Base-by-base conservation (phyloP, 2,888 invertebrate genomes). In the Spatulosminthurus flaviceps region DNA sequence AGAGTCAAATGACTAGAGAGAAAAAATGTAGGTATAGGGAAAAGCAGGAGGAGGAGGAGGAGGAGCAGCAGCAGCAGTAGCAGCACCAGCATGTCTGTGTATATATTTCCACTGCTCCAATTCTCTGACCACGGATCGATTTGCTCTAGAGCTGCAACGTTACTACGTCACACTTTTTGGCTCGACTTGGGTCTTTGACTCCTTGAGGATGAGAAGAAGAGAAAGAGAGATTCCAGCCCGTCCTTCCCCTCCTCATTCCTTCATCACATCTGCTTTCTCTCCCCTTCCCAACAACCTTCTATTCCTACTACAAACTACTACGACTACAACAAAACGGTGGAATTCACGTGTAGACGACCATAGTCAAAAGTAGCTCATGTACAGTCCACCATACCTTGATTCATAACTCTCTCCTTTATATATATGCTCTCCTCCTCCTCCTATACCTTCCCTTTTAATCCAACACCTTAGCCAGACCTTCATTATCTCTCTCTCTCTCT, bases 291-390 rank as follows among this genome's bases (percentile, higher is more conserved):
- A 28, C 34, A 24, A 4, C 26, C n/a, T n/a, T 69, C 28, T 69
- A 1, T 29, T 69, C 60, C 60, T 60, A 7, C 69, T n/a, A n/a
- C n/a, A 5, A n/a, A 28, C 24, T 13, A n/a, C 16, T 13, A 4
- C 29, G 28, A 29, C 51, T 34, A 41, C 66, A 80, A 83, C 82
- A 82, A 83, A 83, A 83, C 83, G 83, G 83, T 83, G 81, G 82
- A 83, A 82, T 83, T 81, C 29, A 80, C 34, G 9, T 34, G 34
- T 34, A n/a, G n/a, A n/a, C n/a, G n/a, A n/a, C n/a, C n/a, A n/a
- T n/a, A n/a, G n/a, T n/a, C n/a, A n/a, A n/a, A n/a, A n/a, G n/a
- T n/a, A n/a, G n/a, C n/a, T n/a, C n/a, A n/a, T n/a, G n/a, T n/a
- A n/a, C 34, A 4, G 4, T 34, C 5, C 34, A 4, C 34, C 5